Percentiles rank a stretch among this genome's conserved stretches.
Evolutionary conservation across 1,140 invertebrate genomes (phyloP).

Genomic region (Andricus grossulariae): DNA sequence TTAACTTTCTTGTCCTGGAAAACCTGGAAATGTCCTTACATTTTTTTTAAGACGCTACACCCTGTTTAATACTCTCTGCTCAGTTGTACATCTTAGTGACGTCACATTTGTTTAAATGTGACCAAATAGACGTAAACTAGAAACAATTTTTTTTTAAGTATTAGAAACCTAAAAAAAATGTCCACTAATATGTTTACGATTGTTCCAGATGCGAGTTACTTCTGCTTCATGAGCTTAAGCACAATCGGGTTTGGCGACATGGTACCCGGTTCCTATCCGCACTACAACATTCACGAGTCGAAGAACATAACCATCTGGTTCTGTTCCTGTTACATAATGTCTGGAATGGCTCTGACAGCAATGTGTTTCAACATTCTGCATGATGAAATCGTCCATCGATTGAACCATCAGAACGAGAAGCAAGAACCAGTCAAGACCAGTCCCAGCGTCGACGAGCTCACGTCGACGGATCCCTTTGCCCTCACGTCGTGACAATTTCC

Average conservation of each 20-base stretch:
- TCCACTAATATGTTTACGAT: background rate
- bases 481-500: constrained; percentile 83
- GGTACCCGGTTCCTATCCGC: constrained; percentile 85
- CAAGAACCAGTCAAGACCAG: constrained; percentile 72
- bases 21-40: too few relatives aligned
- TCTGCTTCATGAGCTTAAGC: constrained; percentile 95
- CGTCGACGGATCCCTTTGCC: constrained; percentile 76
- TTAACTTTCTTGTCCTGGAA: too few relatives aligned
- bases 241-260: constrained; percentile 95
- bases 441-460: constrained; percentile 77
- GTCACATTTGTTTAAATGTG: too few relatives aligned
- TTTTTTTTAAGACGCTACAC: too few relatives aligned
- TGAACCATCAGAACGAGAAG: constrained; percentile 80
- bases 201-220: constrained; percentile 89
- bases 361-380: constrained; percentile 99
- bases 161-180: too few relatives aligned
- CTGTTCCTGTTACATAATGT: constrained; percentile 96
- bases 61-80: too few relatives aligned
- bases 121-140: too few relatives aligned
- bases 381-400: constrained; percentile 90
- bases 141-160: too few relatives aligned
- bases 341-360: constrained; percentile 96
- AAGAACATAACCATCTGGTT: constrained; percentile 87
- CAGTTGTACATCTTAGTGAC: too few relatives aligned
- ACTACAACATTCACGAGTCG: constrained; percentile 79